Base-by-base conservation (phyloP, 2,797 vertebrate genomes). In the Falco concolor region DNA sequence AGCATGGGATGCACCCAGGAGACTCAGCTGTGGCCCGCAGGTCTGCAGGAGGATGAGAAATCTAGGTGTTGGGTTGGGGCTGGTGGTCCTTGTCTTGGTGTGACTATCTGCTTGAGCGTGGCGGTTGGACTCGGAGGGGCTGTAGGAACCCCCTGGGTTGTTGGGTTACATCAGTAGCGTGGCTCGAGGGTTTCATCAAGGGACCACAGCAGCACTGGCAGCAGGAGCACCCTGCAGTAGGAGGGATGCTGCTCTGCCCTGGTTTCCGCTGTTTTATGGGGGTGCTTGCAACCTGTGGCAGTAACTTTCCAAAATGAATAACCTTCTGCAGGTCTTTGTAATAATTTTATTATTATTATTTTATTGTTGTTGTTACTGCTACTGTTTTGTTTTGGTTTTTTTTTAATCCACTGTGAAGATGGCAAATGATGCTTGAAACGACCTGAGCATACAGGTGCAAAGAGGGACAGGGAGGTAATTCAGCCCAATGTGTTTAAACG, bases 91-190 rank as follows among this genome's bases (percentile, higher is more conserved):
- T 45, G 15, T 56, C 24, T 63, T 72, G 25, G 8, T 54, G 19
- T 40, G 36, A 57, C 20, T 70, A 23, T 91, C 49, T 70, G 32
- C 34, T 80, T 6, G n/a, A 52, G 19, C 30, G 14, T 64, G 60
- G 21, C 5, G 0, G 8, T 38, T 57, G 45, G 60, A 34, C 15
- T 27, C 2, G 0, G 30, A 1, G 30, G n/a, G 36, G 1, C 73
- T 84, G 24, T 57, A 32, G 45, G 75, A 85, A 12, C 45, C 59
- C 57, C 15, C 13, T 24, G 23, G 11, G 25, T 53, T 56, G 18
- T 52, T 89, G 45, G 25, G 17, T 17, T 53, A 0, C n/a, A n/a
- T 64, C 16, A 10, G 40, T 72, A 56, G 21, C 1, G 1, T 44
- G 36, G 5, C 13, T 79, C 68, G 4, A 10, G 22, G 3, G 1